Percentiles rank a stretch among this genome's conserved stretches.
Conservation (phyloP, 2,888 invertebrate species). For the Rhamnusium bicolor region DNA sequence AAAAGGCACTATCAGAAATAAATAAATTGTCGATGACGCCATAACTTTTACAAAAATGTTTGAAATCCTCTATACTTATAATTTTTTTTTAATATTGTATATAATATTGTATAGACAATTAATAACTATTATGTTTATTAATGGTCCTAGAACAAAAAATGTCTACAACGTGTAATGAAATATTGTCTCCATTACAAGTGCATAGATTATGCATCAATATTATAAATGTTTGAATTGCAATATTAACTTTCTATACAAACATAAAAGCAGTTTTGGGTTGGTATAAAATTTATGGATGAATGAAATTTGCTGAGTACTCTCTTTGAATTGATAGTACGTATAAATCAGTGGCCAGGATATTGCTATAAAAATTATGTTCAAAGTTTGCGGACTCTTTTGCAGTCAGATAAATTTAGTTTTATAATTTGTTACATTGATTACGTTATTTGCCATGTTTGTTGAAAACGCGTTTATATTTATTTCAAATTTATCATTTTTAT, state of each 20-base stretch:
- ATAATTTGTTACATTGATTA: constrained; percentile 67
- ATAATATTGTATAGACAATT: not conserved
- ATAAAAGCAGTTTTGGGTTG: constrained; percentile 63
- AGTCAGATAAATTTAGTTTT: constrained; percentile 67
- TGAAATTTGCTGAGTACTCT: constrained; percentile 68
- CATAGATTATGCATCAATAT: constrained; percentile 29
- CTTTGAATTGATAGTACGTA: constrained; percentile 66
- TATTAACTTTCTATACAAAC: constrained; percentile 63
- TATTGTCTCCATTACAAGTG: not conserved
- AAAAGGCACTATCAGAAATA: too few species aligned
- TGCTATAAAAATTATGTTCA: constrained; percentile 67
- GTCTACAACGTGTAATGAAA: not conserved
- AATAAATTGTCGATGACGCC: too few species aligned
- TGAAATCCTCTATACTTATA: too few species aligned
- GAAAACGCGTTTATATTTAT: constrained; percentile 44
- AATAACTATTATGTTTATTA: not conserved
- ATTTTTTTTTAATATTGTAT: not conserved
- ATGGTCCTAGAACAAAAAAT: not conserved
- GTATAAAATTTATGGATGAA: constrained; percentile 63
- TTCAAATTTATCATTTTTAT: not conserved
- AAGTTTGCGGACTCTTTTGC: constrained; percentile 67
- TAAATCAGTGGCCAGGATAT: constrained; percentile 67
- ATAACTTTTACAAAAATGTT: too few species aligned
- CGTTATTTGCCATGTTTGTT: constrained; percentile 63
- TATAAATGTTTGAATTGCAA: constrained; percentile 58